Conservation (phyloP, 2,797 vertebrate species). For the Coreius guichenoti region DNA sequence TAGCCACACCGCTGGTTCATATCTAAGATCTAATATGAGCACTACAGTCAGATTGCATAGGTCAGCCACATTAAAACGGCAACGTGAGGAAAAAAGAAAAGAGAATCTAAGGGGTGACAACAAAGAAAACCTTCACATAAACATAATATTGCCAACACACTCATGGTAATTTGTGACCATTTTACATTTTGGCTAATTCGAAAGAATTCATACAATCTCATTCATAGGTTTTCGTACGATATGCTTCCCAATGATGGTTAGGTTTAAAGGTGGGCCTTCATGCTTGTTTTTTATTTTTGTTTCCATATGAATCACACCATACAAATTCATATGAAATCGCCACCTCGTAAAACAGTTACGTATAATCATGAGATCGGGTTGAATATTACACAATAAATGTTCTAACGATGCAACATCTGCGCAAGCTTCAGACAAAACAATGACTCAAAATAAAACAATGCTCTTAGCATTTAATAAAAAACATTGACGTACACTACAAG, state of each 20-base stretch:
- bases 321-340: neutral
- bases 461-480: slow-evolving; percentile 13
- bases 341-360: neutral
- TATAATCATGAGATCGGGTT: neutral
- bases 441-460: slow-evolving; percentile 11
- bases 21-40: slow-evolving; percentile 64
- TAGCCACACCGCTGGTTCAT: slow-evolving; percentile 60
- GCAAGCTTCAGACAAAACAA: slow-evolving; percentile 15
- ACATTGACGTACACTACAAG: slow-evolving; percentile 25
- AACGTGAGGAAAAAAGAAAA: slow-evolving; percentile 42
- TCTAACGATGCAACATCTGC: slow-evolving; percentile 22
- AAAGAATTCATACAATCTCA: neutral
- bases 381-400: neutral
- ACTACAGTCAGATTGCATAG: slow-evolving; percentile 74
- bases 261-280: neutral
- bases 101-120: slow-evolving; percentile 2
- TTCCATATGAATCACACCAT: neutral
- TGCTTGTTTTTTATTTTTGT: neutral
- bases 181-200: neutral
- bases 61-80: slow-evolving; percentile 71
- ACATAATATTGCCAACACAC: neutral
- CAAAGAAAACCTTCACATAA: slow-evolving; percentile 1
- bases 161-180: neutral
- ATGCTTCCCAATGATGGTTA: neutral
- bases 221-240: neutral